Percentiles rank a stretch among this genome's conserved stretches.
phyloP scores from a whole-genome alignment of 2,797 vertebrate genomes.

The Hydrolagus colliei region DNA sequence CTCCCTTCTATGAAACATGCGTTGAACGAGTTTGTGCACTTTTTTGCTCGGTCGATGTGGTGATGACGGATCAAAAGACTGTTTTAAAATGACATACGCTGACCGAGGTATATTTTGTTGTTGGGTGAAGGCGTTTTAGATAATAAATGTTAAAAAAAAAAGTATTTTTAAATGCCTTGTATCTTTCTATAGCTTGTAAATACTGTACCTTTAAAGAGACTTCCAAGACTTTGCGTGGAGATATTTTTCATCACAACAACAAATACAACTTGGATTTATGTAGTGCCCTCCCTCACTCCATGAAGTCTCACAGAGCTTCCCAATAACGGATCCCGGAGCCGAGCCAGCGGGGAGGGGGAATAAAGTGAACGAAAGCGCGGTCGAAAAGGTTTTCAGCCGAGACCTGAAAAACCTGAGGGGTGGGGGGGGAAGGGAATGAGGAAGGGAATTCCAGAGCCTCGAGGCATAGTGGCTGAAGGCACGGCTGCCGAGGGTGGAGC shows the following conservation, averaged over 20 bases:
- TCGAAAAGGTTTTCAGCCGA: too few relatives aligned
- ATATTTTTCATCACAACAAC: conserved; percentile 1
- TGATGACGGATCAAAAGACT: background rate
- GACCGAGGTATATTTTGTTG: conserved; percentile 14
- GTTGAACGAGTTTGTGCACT: conserved; percentile 65
- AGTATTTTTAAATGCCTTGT: conserved; percentile 23
- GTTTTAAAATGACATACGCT: background rate
- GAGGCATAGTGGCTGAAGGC: too few relatives aligned
- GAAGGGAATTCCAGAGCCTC: too few relatives aligned
- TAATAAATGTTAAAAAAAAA: conserved; percentile 9
- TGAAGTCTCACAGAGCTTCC: too few relatives aligned
- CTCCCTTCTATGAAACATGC: conserved; percentile 72
- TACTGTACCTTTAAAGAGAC: conserved; percentile 2
- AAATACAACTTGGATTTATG: too few relatives aligned
- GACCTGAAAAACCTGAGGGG: too few relatives aligned
- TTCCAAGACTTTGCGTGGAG: conserved; percentile 18
- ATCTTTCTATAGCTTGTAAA: conserved; percentile 24
- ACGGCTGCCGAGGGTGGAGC: too few relatives aligned
- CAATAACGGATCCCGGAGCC: too few relatives aligned
- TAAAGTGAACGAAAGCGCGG: too few relatives aligned
- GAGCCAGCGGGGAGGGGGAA: too few relatives aligned
- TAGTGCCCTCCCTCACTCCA: too few relatives aligned
- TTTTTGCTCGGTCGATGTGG: conserved; percentile 34
- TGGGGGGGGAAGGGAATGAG: too few relatives aligned
- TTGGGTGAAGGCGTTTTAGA: conserved; percentile 2